Conservation (phyloP, 2,797 vertebrate species). For the Channallabes apus region DNA sequence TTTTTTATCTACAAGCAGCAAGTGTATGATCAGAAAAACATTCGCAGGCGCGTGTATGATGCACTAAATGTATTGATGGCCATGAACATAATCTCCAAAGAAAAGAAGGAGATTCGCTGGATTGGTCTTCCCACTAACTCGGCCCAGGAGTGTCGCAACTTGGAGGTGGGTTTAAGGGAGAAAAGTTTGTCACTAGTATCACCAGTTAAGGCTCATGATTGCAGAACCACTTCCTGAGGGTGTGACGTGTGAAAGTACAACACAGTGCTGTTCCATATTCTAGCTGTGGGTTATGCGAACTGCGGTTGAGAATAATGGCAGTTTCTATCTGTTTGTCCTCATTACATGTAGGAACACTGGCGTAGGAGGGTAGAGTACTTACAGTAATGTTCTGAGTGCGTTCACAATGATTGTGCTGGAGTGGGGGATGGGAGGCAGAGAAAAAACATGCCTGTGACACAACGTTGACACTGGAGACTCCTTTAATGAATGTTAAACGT, state of each 20-base stretch:
- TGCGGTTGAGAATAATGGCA: not conserved
- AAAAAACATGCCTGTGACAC: not conserved
- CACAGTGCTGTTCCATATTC: not conserved
- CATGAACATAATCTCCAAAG: slow-evolving; percentile 91
- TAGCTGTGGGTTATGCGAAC: not conserved
- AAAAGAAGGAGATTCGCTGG: slow-evolving; percentile 89
- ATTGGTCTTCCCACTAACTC: slow-evolving; percentile 86
- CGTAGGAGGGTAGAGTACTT: not conserved
- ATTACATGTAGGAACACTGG: not conserved
- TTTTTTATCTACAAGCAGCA: slow-evolving; percentile 66
- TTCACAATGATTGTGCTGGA: not conserved
- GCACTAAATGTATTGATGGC: slow-evolving; percentile 88
- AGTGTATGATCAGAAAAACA: slow-evolving; percentile 89
- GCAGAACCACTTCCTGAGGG: not conserved
- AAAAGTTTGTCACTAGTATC: not conserved
- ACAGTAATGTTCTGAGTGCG: not conserved
- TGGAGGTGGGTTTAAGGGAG: slow-evolving; percentile 71
- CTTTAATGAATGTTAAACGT: not conserved
- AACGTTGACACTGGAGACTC: not conserved
- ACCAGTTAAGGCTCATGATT: not conserved
- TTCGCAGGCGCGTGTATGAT: slow-evolving; percentile 86
- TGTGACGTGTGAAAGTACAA: not conserved
- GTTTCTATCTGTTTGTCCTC: not conserved
- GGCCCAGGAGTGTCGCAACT: slow-evolving; percentile 84
- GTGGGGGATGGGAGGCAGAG: not conserved